A percentile compares a stretch with the other conserved stretches of the same genome.
Conservation (phyloP, 1,140 invertebrate species). For the Drosophila sproati region DNA sequence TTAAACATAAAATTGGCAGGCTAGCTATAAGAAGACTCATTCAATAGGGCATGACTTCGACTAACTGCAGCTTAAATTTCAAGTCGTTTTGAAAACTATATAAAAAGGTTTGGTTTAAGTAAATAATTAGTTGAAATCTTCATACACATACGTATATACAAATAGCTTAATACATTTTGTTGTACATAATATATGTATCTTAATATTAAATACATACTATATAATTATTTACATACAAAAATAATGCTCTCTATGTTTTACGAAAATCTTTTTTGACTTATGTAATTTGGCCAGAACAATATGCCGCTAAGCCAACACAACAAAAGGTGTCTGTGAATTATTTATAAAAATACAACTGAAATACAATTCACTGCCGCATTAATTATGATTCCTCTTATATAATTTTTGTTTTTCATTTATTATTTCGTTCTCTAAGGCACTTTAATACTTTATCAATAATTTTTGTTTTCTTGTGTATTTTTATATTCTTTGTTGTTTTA, state of each 20-base stretch:
- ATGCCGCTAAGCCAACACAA: conserved; percentile 50
- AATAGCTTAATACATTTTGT: conserved; percentile 42
- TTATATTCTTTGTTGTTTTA: not conserved
- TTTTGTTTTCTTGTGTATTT: conserved; percentile 26
- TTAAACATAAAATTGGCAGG: conserved; percentile 70
- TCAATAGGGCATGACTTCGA: conserved; percentile 63
- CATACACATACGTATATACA: conserved; percentile 35
- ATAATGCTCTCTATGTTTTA: conserved; percentile 46
- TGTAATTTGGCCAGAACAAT: conserved; percentile 42
- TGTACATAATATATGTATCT: conserved; percentile 22
- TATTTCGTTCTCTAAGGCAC: conserved; percentile 70
- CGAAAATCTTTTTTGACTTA: conserved; percentile 4
- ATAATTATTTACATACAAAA: conserved; percentile 67
- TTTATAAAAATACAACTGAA: conserved; percentile 43
- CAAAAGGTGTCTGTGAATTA: conserved; percentile 49
- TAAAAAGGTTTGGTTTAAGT: conserved; percentile 41
- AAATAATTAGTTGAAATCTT: conserved; percentile 45
- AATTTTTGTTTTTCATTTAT: conserved; percentile 28
- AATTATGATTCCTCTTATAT: conserved; percentile 14
- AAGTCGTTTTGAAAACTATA: conserved; percentile 32
- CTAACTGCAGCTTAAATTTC: conserved; percentile 43
- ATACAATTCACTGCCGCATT: conserved; percentile 32
- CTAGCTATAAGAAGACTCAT: conserved; percentile 75
- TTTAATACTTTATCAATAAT: conserved; percentile 73
- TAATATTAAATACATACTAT: conserved; percentile 2